Evolutionary conservation across 2,888 invertebrate species (phyloP).

Genomic region (Noctua pronuba): DNA sequence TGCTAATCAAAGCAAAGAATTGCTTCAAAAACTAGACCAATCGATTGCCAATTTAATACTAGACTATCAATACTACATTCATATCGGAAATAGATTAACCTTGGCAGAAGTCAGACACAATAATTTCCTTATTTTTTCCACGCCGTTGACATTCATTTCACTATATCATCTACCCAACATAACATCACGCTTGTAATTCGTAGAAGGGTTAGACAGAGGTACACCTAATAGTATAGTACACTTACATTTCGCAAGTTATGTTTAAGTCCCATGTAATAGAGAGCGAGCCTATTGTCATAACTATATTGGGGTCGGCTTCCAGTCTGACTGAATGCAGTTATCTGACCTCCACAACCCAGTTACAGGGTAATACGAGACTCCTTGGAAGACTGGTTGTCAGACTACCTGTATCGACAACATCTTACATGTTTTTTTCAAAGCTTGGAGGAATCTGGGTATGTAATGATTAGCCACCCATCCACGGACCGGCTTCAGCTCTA

Average conservation of each 20-base stretch:
- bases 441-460: neutral
- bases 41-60: neutral
- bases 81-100: slow-evolving; percentile 32
- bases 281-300: no score
- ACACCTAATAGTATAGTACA: no score
- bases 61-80: neutral
- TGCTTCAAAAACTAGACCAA: no score
- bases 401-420: neutral
- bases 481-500: neutral
- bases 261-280: no score
- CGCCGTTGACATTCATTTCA: neutral
- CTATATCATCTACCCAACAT: neutral
- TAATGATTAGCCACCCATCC: neutral
- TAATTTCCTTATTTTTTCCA: neutral
- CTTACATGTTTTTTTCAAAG: neutral
- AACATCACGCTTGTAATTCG: no score
- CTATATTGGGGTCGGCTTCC: no score
- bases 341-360: no score
- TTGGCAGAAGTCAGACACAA: slow-evolving; percentile 9
- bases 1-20: no score
- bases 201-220: no score
- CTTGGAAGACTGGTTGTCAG: neutral
- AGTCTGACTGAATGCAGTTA: no score
- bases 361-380: neutral
- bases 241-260: no score